Evolutionary conservation across 2,113 vertebrate species (phyloP), one percentile per base, ranked within the genome.

Genomic region (Pterocles burchelli): DNA sequence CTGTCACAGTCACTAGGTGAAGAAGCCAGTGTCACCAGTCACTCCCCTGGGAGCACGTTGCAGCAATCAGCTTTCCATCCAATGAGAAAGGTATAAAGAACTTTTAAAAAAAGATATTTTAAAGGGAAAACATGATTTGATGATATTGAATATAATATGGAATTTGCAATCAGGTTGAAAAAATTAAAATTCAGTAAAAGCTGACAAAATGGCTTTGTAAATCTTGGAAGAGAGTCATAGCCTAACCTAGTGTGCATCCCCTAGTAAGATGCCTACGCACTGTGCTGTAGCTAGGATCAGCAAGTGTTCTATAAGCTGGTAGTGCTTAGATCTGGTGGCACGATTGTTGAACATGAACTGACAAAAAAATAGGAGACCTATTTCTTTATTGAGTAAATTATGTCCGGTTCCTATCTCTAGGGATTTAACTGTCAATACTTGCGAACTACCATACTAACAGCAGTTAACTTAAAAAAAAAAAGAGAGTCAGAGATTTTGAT

Each of bases 51-150:
- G 71, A 92, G n/a, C 66, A 34, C 73, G 33, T 55, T 79, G 87
- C 97, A 97, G 62, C 95, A 91, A 59, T 57, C 97, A 54, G 75
- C 97, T 88, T 96, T 97, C 12, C 97, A 92, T 89, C 97, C 97
- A 58, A 79, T 93, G 77, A 98, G 96, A 97, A 98, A 98, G 98
- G 98, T 98, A 98, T 80, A 85, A 86, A 81, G 11, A 94, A 22
- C 12, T 67, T 65, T 7, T 25, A 3, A 38, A 57, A 78, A 38
- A 59, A 52, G 17, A 29, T 41, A 25, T 19, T 83, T 59, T 22
- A 43, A 79, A 62, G 12, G 16, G 14, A 81, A 87, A 83, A 49
- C 2, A 17, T 51, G 5, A 24, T 66, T 94, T 72, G 13, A 11
- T 93, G 38, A 49, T 68, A 29, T 10, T 77, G 31, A 81, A 31